These are phyloP conservation scores for Dromiciops gliroides DNA, from an alignment of 2,113 vertebrate species.

Conservation along the genomic window DNA sequence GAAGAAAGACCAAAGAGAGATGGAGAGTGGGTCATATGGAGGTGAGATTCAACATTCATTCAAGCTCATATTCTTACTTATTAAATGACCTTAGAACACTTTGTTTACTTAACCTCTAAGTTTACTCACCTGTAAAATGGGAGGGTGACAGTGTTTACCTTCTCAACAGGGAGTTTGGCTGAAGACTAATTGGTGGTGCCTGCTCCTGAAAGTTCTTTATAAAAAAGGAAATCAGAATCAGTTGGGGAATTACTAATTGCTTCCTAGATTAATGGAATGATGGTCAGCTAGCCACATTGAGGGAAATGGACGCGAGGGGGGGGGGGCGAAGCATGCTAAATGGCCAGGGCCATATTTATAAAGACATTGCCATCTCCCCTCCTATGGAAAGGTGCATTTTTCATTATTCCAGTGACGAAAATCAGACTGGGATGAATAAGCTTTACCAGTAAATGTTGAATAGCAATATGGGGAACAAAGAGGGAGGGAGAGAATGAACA, in stretches of 20 bases:
- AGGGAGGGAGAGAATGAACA: not conserved
- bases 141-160: not conserved
- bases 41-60: not conserved
- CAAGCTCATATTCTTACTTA: not conserved
- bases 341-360: not conserved
- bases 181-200: not conserved
- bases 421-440: not conserved
- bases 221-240: not conserved
- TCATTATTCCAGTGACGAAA: not conserved
- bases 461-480: not conserved
- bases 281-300: not conserved
- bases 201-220: not conserved
- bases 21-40: not conserved
- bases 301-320: not conserved
- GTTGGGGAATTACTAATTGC: not conserved
- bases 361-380: not conserved
- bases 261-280: not conserved
- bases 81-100: not conserved
- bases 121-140: not conserved
- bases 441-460: not conserved
- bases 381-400: not conserved
- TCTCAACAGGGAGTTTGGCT: not conserved
- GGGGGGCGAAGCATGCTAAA: too few relatives aligned
- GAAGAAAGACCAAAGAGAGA: not conserved
- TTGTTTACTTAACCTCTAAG: not conserved